Evolutionary conservation across 92 coral and sea anemone genomes (phyloP), one percentile per base, ranked within the genome.

Genomic region (Epizoanthus illoricatus): DNA sequence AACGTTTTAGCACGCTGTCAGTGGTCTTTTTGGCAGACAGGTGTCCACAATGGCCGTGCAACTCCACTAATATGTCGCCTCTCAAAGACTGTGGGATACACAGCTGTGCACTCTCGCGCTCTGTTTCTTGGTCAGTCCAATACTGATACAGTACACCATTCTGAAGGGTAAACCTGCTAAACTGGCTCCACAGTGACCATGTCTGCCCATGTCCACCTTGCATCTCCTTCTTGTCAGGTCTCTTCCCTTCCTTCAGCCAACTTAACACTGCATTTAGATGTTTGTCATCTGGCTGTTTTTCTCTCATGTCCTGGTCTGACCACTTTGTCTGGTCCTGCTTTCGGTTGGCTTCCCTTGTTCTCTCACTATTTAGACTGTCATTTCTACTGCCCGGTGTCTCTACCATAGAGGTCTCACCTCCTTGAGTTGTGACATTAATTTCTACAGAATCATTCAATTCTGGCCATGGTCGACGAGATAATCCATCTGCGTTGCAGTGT

Each of bases 101-200:
- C 17, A 63, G 68, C 13, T 63, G 39, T 12, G 21, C 28, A 11
- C 68, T 63, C 33, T 19, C 68, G 4, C 40, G 33, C 21, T 40
- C 68, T 5, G 68, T 63, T 33, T 63, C 68, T 11, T 63, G 68
- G 68, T 63, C 68, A 11, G 68, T 63, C 68, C 36, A 63, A 19
- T 16, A 5, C 39, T 15, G 68, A 33, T 20, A 20, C 3, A 63
- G 36, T 12, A 10, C 28, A 63, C 39, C 92, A 39, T 81, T 45
- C 73, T 33, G 61, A 60, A 85, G 85, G 24, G 66, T 54, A 24
- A 85, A 70, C 59, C 86, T 41, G 7, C 75, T 43, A 80, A 85
- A 85, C 33, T 80, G 85, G 81, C 86, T 74, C 91, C 91, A 88
- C 20, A 88, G 75, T 47, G 75, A 65, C 79, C 82, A 83, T 79